Percentiles rank a stretch among this genome's conserved stretches.
phyloP scores from a whole-genome alignment of 1,140 invertebrate species.

The Sminthurinus signatus region DNA sequence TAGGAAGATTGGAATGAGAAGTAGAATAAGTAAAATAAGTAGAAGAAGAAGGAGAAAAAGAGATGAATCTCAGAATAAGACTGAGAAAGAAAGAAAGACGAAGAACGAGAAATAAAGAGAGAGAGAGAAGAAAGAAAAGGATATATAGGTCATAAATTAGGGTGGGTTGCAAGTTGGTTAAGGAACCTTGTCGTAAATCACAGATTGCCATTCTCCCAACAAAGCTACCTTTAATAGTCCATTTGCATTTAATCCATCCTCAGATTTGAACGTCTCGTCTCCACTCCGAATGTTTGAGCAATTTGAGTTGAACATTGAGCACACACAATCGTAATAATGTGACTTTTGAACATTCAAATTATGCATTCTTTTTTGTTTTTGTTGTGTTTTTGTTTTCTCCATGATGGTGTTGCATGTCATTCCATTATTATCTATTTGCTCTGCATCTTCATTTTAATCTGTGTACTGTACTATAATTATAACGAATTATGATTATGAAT shows the following conservation, averaged over 20 bases:
- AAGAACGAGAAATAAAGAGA: background rate
- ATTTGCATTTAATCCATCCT: slow-evolving; percentile 30
- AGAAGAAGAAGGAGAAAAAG: background rate
- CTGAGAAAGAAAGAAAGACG: background rate
- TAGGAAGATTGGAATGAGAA: too few species aligned
- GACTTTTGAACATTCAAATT: too few species aligned
- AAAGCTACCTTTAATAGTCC: slow-evolving; percentile 28
- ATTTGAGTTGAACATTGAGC: too few species aligned
- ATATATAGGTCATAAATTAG: slow-evolving; percentile 40
- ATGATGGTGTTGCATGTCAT: too few species aligned
- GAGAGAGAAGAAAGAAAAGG: slow-evolving; percentile 2
- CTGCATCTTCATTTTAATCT: too few species aligned
- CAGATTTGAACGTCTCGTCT: background rate
- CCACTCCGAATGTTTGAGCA: background rate
- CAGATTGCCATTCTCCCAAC: slow-evolving; percentile 28
- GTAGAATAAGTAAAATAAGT: too few species aligned
- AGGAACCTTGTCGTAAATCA: slow-evolving; percentile 31
- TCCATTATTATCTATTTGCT: too few species aligned
- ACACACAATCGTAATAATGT: too few species aligned
- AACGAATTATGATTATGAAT: too few species aligned
- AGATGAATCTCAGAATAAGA: background rate
- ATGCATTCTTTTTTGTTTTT: too few species aligned
- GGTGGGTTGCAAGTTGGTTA: slow-evolving; percentile 27
- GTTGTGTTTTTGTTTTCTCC: too few species aligned
- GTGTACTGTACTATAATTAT: too few species aligned